Evolutionary conservation across 2,888 invertebrate species (phyloP).

Genomic region (Lithophane socia): DNA sequence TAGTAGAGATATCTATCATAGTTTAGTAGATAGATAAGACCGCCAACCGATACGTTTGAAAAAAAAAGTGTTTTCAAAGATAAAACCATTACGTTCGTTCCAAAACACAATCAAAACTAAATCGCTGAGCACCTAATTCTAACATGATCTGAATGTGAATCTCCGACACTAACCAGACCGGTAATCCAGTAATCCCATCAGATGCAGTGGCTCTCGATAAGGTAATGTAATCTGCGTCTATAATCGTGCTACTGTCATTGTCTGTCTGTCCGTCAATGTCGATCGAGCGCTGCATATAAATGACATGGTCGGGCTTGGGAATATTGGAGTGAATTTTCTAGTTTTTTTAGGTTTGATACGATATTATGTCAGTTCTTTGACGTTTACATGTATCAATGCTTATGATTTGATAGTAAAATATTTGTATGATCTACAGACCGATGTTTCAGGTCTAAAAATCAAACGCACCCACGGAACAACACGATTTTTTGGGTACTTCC

Average conservation of each 20-base stretch:
- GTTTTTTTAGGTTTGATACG: neutral
- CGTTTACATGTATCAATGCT: neutral
- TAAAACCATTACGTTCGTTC: neutral
- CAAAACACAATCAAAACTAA: neutral
- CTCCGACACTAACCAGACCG: slow-evolving; percentile 38
- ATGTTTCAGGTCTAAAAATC: neutral
- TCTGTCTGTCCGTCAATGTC: slow-evolving; percentile 44
- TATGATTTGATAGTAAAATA: neutral
- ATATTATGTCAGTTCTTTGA: neutral
- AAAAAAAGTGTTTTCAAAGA: neutral
- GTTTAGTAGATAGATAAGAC: neutral
- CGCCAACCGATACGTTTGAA: neutral
- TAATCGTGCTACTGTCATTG: slow-evolving; percentile 32
- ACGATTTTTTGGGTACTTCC: neutral
- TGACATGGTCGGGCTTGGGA: neutral
- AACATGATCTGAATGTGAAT: slow-evolving; percentile 25
- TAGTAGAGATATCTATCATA: neutral
- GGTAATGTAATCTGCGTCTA: slow-evolving; percentile 54
- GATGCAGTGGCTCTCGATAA: slow-evolving; percentile 50
- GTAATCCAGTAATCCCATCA: slow-evolving; percentile 40
- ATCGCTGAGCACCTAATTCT: slow-evolving; percentile 14
- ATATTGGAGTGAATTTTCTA: slow-evolving; percentile 13
- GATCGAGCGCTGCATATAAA: slow-evolving; percentile 39
- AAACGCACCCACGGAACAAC: neutral
- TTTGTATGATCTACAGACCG: neutral